These are phyloP conservation scores for Tichodroma muraria DNA, from an alignment of 2,113 vertebrate genomes.

Conservation along the genomic window DNA sequence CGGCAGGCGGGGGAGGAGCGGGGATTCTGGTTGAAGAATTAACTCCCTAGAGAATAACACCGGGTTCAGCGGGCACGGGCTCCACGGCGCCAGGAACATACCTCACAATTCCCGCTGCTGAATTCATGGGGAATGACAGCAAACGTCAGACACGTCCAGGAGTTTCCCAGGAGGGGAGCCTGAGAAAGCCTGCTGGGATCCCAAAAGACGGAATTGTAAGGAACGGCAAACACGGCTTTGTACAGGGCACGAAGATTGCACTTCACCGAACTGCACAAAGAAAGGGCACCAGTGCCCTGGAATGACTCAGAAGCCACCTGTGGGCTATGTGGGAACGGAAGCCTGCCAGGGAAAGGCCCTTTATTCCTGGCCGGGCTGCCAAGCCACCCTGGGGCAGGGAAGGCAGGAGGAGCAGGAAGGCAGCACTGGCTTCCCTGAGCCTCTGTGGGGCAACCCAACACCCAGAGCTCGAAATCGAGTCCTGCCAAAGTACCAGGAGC, in stretches of 20 bases:
- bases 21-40: neutral
- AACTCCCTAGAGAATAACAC: neutral
- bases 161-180: neutral
- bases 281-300: neutral
- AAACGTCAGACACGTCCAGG: neutral
- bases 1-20: neutral
- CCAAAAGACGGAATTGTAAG: neutral
- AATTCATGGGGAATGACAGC: neutral
- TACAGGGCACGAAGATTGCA: fast-evolving
- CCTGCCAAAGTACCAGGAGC: neutral
- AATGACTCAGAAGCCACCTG: neutral
- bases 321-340: neutral
- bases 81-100: neutral
- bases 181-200: neutral
- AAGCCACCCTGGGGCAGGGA: neutral
- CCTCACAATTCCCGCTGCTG: neutral
- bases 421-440: neutral
- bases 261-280: neutral
- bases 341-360: neutral
- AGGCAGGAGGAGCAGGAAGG: no score
- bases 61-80: neutral
- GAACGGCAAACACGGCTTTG: neutral
- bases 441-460: neutral
- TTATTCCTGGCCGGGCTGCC: neutral
- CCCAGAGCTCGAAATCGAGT: fast-evolving